Evolutionary conservation across 2,113 vertebrate genomes (phyloP), one percentile per base, ranked within the genome.

Genomic region (Haemorhous mexicanus): DNA sequence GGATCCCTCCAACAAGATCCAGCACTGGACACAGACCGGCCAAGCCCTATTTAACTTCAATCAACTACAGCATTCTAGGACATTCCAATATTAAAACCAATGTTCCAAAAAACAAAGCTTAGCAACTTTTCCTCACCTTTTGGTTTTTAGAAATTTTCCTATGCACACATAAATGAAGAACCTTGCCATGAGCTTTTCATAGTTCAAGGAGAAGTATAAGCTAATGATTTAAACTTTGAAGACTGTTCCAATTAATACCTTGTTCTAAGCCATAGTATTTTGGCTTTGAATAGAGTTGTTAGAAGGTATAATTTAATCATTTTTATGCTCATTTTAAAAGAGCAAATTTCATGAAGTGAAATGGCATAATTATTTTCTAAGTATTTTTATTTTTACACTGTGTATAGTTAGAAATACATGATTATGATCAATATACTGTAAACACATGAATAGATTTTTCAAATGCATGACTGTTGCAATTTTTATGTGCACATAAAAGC

Each of bases 1-100:
- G 98, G 98, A 89, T 98, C 98, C 35, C 97, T 98, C 12, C 98
- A 98, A 37, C 97, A 97, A 35, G 95, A 98, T 50, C 97, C 98
- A 49, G 67, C 94, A 10, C 66, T 93, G 91, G 97, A 98, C 76
- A 96, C 97, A 33, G 98, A 98, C 61, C 97, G 98, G 95, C 97
- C 98, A 6, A 98, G 98, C 96, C 98, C 97, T 18, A 90, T 96
- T 33, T 97, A 96, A 95, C 69, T 37, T 35, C 92, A 35, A 22
- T 39, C 83, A 83, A 53, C 52, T 10, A 19, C 53, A 76, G 41
- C 30, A 1, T 49, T 41, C 52, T 15, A 66, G 94, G 93, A 93
- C 87, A 95, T 80, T 94, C 88, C 73, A 39, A 55, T 32, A 58
- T 61, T 77, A 90, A 90, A 96, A 69, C 47, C 80, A 87, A n/a